Base-by-base conservation (phyloP, 2,797 vertebrate species). In the Sphenodon punctatus region DNA sequence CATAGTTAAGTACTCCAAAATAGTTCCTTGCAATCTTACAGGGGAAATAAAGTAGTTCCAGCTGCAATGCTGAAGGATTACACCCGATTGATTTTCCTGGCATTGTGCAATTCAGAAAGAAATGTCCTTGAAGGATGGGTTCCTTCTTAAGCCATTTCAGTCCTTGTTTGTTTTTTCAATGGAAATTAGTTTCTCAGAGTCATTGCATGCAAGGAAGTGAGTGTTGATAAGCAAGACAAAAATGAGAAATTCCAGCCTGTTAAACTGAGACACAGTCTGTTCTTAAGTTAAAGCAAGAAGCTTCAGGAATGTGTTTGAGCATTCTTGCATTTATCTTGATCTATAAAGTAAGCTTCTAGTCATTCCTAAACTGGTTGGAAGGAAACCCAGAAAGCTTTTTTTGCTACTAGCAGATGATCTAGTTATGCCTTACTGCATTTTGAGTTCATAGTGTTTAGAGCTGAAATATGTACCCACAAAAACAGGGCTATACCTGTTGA, bases 81-180 rank as follows among this genome's bases (percentile, higher is more conserved):
- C 79, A 67, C 89, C 89, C 75, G 82, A 83, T 91, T 94, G 92
- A 87, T 89, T 92, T 92, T 89, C 84, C 84, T 79, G 34, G 51
- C 67, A 78, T 75, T 79, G 82, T 82, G 65, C 60, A 84, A 78
- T 87, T 86, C 74, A 70, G 80, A 88, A 93, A 92, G 89, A 91
- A 90, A 86, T 8, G 84, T 83, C 82, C 88, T 84, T 88, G 86
- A 88, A 87, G 89, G 86, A 88, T 70, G 78, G 53, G 80, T 80
- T 85, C 82, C 82, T 93, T 77, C 80, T 75, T 90, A 88, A 91
- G 91, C 66, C 39, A 39, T 71, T 89, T 90, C 90, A 89, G 77
- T 55, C 64, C 88, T 78, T 80, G 67, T 88, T 93, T 87, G 86
- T 79, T 91, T 90, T n/a, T 90, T 56, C 63, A 64, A 79, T 83